phyloP scores from a whole-genome alignment of 2,888 invertebrate species.

The Sphaerophoria taeniata region DNA sequence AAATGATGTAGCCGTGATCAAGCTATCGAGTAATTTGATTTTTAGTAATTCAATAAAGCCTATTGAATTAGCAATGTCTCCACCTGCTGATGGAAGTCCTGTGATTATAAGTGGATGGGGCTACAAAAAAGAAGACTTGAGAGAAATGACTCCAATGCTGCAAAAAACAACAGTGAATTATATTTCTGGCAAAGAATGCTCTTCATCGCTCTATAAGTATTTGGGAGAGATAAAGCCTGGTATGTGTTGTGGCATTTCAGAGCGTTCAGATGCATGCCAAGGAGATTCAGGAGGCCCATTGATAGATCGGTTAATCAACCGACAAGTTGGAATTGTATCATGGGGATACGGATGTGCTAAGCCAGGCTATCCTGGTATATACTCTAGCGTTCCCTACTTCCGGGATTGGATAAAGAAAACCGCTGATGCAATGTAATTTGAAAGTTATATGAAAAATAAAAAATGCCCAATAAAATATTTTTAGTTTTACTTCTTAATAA shows the following conservation, averaged over 20 bases:
- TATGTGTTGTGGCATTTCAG: slow-evolving; percentile 82
- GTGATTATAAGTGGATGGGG: slow-evolving; percentile 79
- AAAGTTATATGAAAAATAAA: too few relatives aligned
- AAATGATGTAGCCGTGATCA: slow-evolving; percentile 84
- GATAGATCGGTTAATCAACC: slow-evolving; percentile 67
- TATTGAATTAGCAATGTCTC: slow-evolving; percentile 75
- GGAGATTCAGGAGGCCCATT: slow-evolving; percentile 81
- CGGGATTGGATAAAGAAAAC: slow-evolving; percentile 67
- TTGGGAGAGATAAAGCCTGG: slow-evolving; percentile 80
- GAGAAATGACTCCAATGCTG: neutral
- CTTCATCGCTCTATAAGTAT: slow-evolving; percentile 17
- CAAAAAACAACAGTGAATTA: neutral
- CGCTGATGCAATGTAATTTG: neutral
- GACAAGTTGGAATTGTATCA: slow-evolving; percentile 79
- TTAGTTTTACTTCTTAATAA: too few relatives aligned
- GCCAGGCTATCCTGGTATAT: slow-evolving; percentile 78
- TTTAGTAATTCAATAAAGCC: slow-evolving; percentile 75
- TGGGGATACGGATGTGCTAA: slow-evolving; percentile 79
- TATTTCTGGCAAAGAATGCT: neutral
- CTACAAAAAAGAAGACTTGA: slow-evolving; percentile 19
- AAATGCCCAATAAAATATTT: too few relatives aligned
- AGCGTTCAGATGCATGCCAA: slow-evolving; percentile 78
- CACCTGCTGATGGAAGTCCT: slow-evolving; percentile 67
- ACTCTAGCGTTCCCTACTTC: slow-evolving; percentile 76
- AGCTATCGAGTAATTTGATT: slow-evolving; percentile 70